These are phyloP conservation scores for Phylloscopus whistleri DNA, from an alignment of 2,113 vertebrate genomes.

Conservation along the genomic window DNA sequence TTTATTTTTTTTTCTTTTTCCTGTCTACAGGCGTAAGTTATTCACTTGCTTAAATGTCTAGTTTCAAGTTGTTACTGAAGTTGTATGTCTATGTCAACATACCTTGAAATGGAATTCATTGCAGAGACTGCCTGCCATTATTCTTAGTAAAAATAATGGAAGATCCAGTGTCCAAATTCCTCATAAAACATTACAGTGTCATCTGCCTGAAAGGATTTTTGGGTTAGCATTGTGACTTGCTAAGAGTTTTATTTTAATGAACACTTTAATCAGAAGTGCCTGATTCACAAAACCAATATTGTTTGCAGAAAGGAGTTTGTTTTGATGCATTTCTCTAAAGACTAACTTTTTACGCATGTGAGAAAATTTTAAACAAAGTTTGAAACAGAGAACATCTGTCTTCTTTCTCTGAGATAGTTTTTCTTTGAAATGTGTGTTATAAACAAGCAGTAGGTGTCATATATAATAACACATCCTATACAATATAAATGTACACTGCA, in stretches of 20 bases:
- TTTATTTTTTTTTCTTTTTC: background rate
- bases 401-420: background rate
- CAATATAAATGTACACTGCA: background rate
- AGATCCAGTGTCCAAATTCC: background rate
- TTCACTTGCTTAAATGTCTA: background rate
- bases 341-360: background rate
- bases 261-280: background rate
- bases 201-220: background rate
- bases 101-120: background rate
- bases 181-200: background rate
- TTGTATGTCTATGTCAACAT: background rate
- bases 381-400: background rate
- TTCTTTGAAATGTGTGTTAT: background rate
- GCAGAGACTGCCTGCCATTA: background rate
- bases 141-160: background rate
- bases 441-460: background rate
- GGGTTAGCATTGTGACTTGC: background rate
- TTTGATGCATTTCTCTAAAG: background rate
- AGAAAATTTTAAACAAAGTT: background rate
- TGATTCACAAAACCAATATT: background rate
- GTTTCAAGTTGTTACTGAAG: background rate
- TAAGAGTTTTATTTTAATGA: background rate
- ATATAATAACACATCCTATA: background rate
- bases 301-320: background rate
- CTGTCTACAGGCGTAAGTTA: background rate